A percentile compares a stretch with the other conserved stretches of the same genome.
Conservation (phyloP, 2,888 invertebrate genomes). For the Eupithecia tripunctaria region DNA sequence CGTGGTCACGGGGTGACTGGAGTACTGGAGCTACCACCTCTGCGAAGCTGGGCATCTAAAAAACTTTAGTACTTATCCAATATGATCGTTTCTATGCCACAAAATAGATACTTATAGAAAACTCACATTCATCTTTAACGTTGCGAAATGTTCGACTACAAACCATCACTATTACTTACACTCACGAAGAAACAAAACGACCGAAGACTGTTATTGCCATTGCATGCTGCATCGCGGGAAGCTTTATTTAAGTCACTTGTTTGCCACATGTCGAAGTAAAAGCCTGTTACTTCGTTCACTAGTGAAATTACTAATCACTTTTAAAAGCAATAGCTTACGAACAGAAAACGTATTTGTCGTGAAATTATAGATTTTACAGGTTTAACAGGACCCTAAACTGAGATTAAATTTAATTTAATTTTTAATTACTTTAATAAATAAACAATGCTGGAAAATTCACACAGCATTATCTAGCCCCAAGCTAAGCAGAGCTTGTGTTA, state of each 20-base stretch:
- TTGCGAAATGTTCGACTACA: not conserved
- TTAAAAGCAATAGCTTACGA: not conserved
- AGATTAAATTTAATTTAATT: not conserved
- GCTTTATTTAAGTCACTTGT: conserved; percentile 37
- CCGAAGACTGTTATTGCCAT: conserved; percentile 24
- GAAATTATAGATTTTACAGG: not conserved
- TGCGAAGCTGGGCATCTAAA: too few species aligned
- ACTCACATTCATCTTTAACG: not conserved
- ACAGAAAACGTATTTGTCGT: not conserved
- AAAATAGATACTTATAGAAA: not conserved
- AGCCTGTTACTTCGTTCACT: conserved; percentile 20
- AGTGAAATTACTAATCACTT: not conserved
- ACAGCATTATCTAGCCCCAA: too few species aligned
- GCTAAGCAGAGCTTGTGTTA: too few species aligned
- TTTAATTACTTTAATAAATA: too few species aligned
- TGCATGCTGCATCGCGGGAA: conserved; percentile 34
- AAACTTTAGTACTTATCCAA: too few species aligned
- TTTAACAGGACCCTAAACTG: not conserved
- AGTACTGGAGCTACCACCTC: too few species aligned
- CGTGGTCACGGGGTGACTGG: too few species aligned
- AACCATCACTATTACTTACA: conserved; percentile 39
- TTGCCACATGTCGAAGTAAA: conserved; percentile 38
- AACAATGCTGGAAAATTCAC: too few species aligned
- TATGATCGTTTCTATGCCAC: not conserved
- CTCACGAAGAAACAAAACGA: conserved; percentile 36